These are phyloP conservation scores for Diabrotica balteata DNA, from an alignment of 2,888 invertebrate genomes.

Conservation along the genomic window DNA sequence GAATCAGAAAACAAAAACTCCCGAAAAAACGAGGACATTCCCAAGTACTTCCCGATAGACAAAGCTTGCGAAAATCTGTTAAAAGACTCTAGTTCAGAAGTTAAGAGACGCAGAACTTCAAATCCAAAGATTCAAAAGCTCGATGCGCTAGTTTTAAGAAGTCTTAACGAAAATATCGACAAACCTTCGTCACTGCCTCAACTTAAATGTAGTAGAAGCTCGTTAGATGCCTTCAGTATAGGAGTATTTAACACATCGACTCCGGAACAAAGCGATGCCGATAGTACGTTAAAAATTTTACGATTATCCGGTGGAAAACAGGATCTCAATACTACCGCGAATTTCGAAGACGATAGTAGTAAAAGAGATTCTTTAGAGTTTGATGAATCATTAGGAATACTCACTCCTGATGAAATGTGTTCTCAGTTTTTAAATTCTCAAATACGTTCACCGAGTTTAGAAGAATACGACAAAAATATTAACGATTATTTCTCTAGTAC, in stretches of 20 bases:
- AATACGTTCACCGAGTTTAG: slow-evolving; percentile 38
- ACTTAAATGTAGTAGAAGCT: slow-evolving; percentile 25
- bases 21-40: not conserved
- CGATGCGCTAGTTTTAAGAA: slow-evolving; percentile 30
- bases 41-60: slow-evolving; percentile 6
- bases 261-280: slow-evolving; percentile 37
- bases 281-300: slow-evolving; percentile 31
- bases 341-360: slow-evolving; percentile 38
- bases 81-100: slow-evolving; percentile 39
- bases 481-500: slow-evolving; percentile 22
- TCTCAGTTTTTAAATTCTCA: slow-evolving; percentile 28
- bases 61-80: slow-evolving; percentile 37
- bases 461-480: slow-evolving; percentile 36
- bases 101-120: slow-evolving; percentile 42
- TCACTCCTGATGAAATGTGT: slow-evolving; percentile 89
- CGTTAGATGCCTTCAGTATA: slow-evolving; percentile 22
- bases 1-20: not conserved
- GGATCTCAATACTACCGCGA: slow-evolving; percentile 10
- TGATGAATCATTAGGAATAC: slow-evolving; percentile 84
- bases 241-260: slow-evolving; percentile 37
- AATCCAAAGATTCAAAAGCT: slow-evolving; percentile 32
- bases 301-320: slow-evolving; percentile 28
- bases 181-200: slow-evolving; percentile 45
- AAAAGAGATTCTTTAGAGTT: slow-evolving; percentile 83
- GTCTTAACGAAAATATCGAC: slow-evolving; percentile 31